Evolutionary conservation across 2,888 invertebrate genomes (phyloP).

Genomic region (Coecobrya sp.): DNA sequence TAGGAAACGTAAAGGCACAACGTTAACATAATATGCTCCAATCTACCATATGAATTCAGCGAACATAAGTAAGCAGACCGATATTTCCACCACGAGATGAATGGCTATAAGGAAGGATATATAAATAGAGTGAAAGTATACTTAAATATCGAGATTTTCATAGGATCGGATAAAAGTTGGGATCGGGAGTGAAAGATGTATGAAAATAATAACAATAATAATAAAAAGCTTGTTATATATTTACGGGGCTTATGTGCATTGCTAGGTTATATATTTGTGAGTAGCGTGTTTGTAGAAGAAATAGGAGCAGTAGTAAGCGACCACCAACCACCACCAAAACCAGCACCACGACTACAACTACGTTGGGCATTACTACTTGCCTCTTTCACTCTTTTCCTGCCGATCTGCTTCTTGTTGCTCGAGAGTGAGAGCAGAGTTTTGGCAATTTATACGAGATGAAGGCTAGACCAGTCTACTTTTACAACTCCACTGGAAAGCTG

Average conservation of each 20-base stretch:
- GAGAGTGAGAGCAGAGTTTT: conserved; percentile 63
- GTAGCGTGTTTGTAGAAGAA: not conserved
- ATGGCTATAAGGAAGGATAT: not conserved
- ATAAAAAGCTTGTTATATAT: conserved; percentile 40
- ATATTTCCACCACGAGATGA: not conserved
- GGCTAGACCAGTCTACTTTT: conserved; percentile 80
- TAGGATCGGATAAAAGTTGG: not conserved
- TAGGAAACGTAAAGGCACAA: conserved; percentile 40
- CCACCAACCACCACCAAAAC: conserved; percentile 56
- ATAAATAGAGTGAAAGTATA: not conserved
- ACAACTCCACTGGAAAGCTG: conserved; percentile 83
- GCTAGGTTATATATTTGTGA: not conserved
- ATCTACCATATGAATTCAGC: conserved; percentile 5
- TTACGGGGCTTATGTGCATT: not conserved
- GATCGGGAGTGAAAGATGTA: conserved; percentile 38
- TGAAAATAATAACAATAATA: conserved; percentile 60
- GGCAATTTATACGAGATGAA: conserved; percentile 51
- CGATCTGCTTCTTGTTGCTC: conserved; percentile 79
- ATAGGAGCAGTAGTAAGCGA: conserved; percentile 52
- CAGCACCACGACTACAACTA: conserved; percentile 47
- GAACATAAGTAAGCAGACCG: not conserved
- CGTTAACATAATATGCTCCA: conserved; percentile 40
- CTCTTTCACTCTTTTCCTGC: conserved; percentile 46
- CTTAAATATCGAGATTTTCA: conserved; percentile 2
- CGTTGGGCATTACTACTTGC: conserved; percentile 16